phyloP scores from a whole-genome alignment of 2,797 vertebrate genomes.

The Gallinago stenura region DNA sequence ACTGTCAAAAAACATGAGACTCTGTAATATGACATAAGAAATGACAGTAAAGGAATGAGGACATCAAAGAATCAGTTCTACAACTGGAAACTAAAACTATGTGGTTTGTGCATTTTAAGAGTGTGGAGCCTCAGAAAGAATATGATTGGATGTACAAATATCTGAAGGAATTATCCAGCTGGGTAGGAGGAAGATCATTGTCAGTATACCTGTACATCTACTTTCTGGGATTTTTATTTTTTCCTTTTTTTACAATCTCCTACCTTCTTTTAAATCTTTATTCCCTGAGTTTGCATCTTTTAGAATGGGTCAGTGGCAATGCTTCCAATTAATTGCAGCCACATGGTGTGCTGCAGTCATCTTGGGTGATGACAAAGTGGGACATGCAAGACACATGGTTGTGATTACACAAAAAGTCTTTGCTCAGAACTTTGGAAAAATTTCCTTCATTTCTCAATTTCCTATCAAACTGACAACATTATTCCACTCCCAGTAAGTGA shows the following conservation, averaged over 20 bases:
- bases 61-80: not conserved
- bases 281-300: accelerated
- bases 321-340: not conserved
- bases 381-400: not conserved
- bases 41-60: not conserved
- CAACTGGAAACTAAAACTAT: not conserved
- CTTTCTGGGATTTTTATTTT: not conserved
- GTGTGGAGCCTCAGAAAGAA: not conserved
- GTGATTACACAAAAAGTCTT: not conserved
- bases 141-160: not conserved
- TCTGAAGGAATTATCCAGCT: not conserved
- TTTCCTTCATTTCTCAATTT: conserved; percentile 16
- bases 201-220: not conserved
- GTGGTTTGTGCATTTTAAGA: not conserved
- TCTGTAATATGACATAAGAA: not conserved
- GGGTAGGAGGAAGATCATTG: not conserved
- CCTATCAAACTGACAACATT: not conserved
- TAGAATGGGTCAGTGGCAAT: not conserved
- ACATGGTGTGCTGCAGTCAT: not conserved
- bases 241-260: not conserved
- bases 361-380: not conserved
- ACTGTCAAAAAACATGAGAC: not conserved
- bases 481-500: not conserved
- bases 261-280: not conserved
- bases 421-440: not conserved